phyloP scores from a whole-genome alignment of 64 coral and sea anemone species.

The Porites australiensis region DNA sequence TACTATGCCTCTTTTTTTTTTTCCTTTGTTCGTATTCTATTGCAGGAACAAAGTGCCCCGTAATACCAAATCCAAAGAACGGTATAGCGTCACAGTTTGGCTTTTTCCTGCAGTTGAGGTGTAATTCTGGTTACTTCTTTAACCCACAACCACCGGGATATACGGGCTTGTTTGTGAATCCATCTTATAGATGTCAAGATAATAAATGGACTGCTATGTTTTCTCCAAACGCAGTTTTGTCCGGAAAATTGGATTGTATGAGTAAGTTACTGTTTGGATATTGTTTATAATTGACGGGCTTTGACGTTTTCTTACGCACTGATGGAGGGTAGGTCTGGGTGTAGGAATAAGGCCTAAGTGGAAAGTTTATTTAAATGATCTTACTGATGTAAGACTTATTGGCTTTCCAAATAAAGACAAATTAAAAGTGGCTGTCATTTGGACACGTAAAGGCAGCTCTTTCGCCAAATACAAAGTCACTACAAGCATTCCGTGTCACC shows the following conservation, averaged over 20 bases:
- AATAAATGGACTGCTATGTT: slow-evolving; percentile 52
- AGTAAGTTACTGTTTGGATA: slow-evolving; percentile 36
- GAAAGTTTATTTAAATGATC: no score
- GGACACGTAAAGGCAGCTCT: no score
- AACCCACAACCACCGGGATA: slow-evolving; percentile 66
- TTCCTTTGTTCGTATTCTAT: no score
- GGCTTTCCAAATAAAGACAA: no score
- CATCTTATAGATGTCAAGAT: slow-evolving; percentile 26
- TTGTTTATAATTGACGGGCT: no score
- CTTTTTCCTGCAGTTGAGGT: slow-evolving; percentile 8
- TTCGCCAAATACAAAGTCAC: no score
- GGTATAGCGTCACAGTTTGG: not conserved
- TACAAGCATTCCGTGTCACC: no score
- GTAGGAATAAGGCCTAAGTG: no score
- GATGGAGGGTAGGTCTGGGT: no score
- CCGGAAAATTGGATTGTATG: slow-evolving; percentile 68
- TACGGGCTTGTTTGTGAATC: not conserved
- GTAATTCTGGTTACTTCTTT: slow-evolving; percentile 67
- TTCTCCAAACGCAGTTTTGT: not conserved
- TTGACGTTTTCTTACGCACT: no score
- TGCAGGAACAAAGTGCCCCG: slow-evolving; percentile 39
- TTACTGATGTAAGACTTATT: no score
- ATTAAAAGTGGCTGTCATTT: no score
- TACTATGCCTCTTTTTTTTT: not conserved
- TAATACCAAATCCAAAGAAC: slow-evolving; percentile 54